Conservation (phyloP, 2,888 invertebrate genomes). For the Diarsia dahlii region DNA sequence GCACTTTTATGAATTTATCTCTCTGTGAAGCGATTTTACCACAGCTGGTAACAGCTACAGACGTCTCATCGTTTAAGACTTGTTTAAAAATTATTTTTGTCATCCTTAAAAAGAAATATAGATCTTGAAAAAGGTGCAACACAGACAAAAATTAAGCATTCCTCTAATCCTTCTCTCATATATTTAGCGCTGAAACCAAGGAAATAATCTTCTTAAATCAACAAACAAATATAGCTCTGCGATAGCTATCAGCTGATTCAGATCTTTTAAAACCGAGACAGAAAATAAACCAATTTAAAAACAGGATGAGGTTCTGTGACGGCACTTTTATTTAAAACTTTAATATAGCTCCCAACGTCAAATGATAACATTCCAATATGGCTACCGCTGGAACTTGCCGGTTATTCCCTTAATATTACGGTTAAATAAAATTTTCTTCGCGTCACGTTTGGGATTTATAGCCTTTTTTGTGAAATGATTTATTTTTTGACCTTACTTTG, state of each 20-base stretch:
- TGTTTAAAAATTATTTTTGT: background rate
- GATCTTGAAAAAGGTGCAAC: background rate
- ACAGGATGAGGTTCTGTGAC: slow-evolving; percentile 25
- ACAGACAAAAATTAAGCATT: background rate
- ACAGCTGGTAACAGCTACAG: background rate
- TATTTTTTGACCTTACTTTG: slow-evolving; percentile 60
- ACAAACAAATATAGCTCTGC: slow-evolving; percentile 4
- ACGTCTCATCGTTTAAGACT: background rate
- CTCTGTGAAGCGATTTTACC: background rate
- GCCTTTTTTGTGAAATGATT: slow-evolving; percentile 44
- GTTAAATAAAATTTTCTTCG: slow-evolving; percentile 61
- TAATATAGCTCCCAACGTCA: slow-evolving; percentile 50
- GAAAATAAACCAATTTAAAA: slow-evolving; percentile 55
- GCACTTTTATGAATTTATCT: background rate
- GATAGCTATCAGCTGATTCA: slow-evolving; percentile 32
- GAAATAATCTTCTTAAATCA: slow-evolving; percentile 46
- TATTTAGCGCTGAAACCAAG: background rate
- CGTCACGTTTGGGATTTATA: slow-evolving; percentile 58
- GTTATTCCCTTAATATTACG: slow-evolving; percentile 59
- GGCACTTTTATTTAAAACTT: slow-evolving; percentile 50
- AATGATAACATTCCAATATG: slow-evolving; percentile 61
- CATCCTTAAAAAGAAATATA: slow-evolving; percentile 10
- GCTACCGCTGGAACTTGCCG: slow-evolving; percentile 37
- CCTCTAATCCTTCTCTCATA: background rate
- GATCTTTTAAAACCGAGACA: slow-evolving; percentile 23